Conservation (phyloP, 2,888 invertebrate species). For the Ganaspis brasiliensis region DNA sequence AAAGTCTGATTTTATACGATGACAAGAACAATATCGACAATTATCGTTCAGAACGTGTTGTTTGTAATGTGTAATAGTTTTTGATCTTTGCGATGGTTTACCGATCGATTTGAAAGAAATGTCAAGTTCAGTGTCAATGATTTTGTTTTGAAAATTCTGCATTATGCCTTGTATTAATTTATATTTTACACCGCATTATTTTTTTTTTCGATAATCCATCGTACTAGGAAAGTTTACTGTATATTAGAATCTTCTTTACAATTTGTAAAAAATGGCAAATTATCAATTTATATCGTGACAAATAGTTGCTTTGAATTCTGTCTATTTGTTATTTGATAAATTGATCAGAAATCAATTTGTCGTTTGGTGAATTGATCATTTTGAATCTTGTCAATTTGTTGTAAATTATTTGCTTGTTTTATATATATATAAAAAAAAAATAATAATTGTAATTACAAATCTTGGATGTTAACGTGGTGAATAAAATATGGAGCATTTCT, state of each 20-base stretch:
- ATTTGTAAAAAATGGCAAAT: neutral
- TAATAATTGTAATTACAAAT: conserved; percentile 14
- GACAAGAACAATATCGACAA: conserved; percentile 37
- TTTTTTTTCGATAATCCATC: conserved; percentile 12
- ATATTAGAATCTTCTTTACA: conserved; percentile 1
- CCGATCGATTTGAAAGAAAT: conserved; percentile 5
- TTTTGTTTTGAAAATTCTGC: conserved; percentile 14
- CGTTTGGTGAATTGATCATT: neutral
- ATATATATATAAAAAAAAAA: neutral
- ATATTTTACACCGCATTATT: conserved; percentile 2
- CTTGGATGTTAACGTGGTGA: conserved; percentile 16
- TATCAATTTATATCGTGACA: neutral
- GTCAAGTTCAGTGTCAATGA: conserved; percentile 15
- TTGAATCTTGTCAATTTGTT: conserved; percentile 18
- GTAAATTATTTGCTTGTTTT: conserved; percentile 22
- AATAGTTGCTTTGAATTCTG: too few relatives aligned
- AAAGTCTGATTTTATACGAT: conserved; percentile 71
- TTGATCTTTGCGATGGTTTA: conserved; percentile 9
- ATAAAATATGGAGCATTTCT: conserved; percentile 32
- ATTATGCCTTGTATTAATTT: neutral
- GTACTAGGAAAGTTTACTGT: conserved; percentile 4
- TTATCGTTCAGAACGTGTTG: conserved; percentile 7
- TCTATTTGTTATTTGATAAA: too few relatives aligned
- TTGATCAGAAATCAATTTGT: neutral
- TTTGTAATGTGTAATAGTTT: conserved; percentile 15